These are phyloP conservation scores for Parnassius smintheus DNA, from an alignment of 2,888 invertebrate genomes.

Conservation along the genomic window DNA sequence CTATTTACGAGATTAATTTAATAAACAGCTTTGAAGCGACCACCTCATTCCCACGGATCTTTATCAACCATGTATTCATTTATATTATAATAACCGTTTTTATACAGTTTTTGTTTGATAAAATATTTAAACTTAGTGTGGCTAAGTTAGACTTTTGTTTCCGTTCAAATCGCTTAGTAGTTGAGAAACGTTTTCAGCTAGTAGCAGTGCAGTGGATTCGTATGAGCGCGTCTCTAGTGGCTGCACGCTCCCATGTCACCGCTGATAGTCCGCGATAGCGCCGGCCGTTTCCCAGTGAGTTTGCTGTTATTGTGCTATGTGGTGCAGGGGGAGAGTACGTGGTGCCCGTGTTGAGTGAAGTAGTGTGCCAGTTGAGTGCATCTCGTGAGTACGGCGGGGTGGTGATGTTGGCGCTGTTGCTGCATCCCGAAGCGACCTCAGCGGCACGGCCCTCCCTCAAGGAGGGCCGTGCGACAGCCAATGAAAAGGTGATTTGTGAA, in stretches of 20 bases:
- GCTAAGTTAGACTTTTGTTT: too few relatives aligned
- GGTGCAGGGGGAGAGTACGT: slow-evolving; percentile 46
- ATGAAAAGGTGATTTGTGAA: slow-evolving; percentile 13
- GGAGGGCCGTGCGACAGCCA: neutral
- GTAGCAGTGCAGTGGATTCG: too few relatives aligned
- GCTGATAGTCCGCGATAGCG: neutral
- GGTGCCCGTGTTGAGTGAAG: slow-evolving; percentile 49
- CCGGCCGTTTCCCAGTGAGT: slow-evolving; percentile 28
- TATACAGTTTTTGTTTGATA: too few relatives aligned
- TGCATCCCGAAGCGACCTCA: slow-evolving; percentile 34
- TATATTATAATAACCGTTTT: too few relatives aligned
- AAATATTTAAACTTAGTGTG: too few relatives aligned
- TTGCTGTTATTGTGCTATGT: slow-evolving; percentile 37
- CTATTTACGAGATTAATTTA: too few relatives aligned
- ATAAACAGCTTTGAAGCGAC: too few relatives aligned
- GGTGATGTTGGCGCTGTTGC: slow-evolving; percentile 36
- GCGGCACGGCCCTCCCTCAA: neutral
- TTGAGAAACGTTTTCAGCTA: too few relatives aligned
- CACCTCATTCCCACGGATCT: too few relatives aligned
- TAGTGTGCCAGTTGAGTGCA: slow-evolving; percentile 34
- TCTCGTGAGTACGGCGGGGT: slow-evolving; percentile 34
- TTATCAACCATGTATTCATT: too few relatives aligned
- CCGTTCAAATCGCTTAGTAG: too few relatives aligned
- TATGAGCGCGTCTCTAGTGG: too few relatives aligned
- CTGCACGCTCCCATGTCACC: neutral